These are phyloP conservation scores for Cybosia mesomella DNA, from an alignment of 2,888 invertebrate genomes.

Conservation along the genomic window DNA sequence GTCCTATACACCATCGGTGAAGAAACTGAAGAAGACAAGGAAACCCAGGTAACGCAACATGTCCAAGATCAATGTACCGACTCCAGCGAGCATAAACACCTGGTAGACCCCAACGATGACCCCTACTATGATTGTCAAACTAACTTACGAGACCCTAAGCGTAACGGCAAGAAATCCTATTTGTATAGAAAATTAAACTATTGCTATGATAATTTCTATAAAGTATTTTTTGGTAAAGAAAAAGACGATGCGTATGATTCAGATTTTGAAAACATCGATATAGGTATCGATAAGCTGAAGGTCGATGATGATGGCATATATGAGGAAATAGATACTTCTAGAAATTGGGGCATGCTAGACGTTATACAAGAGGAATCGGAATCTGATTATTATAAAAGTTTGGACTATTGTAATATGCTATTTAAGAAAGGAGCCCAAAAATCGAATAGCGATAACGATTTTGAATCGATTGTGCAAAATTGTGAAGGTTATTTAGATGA, in stretches of 20 bases:
- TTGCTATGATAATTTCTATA: constrained; percentile 83
- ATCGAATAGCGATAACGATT: constrained; percentile 41
- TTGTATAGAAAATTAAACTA: constrained; percentile 82
- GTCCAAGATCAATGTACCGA: constrained; percentile 7
- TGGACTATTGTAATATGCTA: constrained; percentile 76
- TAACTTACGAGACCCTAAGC: constrained; percentile 33
- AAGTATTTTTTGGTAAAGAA: constrained; percentile 75
- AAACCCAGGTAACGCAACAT: constrained; percentile 87
- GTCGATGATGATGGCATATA: constrained; percentile 75
- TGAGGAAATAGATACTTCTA: constrained; percentile 73
- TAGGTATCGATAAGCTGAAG: constrained; percentile 31
- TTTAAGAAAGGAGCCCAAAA: constrained; percentile 52
- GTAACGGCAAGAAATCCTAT: constrained; percentile 69
- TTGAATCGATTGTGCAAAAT: constrained; percentile 64
- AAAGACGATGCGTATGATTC: constrained; percentile 54
- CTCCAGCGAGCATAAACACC: constrained; percentile 6
- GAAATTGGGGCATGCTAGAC: constrained; percentile 71
- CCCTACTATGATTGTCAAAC: constrained; percentile 24
- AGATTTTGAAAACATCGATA: constrained; percentile 43
- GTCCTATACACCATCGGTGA: constrained; percentile 97
- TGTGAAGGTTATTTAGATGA: constrained; percentile 62
- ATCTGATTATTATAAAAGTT: constrained; percentile 81
- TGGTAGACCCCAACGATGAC: constrained; percentile 12
- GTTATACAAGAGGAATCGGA: constrained; percentile 83
- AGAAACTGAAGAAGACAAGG: constrained; percentile 94